These are phyloP conservation scores for Ceratosolen solmsi DNA, from an alignment of 1,140 invertebrate species.

Conservation along the genomic window DNA sequence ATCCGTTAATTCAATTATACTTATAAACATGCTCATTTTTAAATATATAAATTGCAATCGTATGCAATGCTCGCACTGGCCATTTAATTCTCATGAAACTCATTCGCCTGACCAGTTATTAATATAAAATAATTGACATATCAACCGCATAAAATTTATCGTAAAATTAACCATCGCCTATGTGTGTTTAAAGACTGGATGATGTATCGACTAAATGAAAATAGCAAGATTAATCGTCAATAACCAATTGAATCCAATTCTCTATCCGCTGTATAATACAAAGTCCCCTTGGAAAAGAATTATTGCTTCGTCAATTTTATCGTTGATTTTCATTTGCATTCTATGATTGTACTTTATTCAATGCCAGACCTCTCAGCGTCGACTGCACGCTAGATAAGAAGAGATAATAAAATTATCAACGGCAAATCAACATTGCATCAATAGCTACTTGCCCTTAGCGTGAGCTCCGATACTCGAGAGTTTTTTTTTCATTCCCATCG, in stretches of 20 bases:
- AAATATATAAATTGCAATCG: not conserved
- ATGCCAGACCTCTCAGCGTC: not conserved
- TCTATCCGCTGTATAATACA: not conserved
- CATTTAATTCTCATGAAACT: not conserved
- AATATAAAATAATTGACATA: conserved; percentile 11
- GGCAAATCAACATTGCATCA: conserved; percentile 30
- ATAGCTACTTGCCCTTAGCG: not conserved
- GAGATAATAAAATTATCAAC: conserved; percentile 30
- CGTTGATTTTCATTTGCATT: not conserved
- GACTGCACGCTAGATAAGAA: not conserved
- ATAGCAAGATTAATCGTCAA: not conserved
- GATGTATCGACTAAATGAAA: not conserved
- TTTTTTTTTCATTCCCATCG: not conserved
- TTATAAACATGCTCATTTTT: not conserved
- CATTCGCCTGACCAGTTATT: not conserved
- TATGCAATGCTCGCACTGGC: not conserved
- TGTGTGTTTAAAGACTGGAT: too few relatives aligned
- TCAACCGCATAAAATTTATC: not conserved
- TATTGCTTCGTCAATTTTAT: conserved; percentile 20
- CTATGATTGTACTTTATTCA: conserved; percentile 6
- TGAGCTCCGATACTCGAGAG: not conserved
- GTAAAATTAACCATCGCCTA: too few relatives aligned
- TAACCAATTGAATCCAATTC: not conserved
- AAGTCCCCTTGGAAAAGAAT: not conserved
- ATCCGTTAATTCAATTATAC: not conserved